Base-by-base conservation (phyloP, 2,797 vertebrate genomes). In the Loris lydekkerianus region DNA sequence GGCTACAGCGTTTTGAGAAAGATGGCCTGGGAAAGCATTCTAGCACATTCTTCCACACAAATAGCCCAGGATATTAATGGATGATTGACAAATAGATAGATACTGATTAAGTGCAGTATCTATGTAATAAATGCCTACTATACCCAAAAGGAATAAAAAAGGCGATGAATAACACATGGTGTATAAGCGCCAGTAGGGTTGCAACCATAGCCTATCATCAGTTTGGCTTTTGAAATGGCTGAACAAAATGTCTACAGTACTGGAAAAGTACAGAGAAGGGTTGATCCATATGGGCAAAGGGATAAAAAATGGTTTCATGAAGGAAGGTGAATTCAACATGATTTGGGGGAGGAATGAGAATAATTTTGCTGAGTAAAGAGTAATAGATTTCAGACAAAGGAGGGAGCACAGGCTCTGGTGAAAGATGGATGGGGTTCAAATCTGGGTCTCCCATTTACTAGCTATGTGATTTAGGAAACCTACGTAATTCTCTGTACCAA, bases 171-270 rank as follows among this genome's bases (percentile, higher is more conserved):
- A 72, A 72, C 75, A 56, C 0, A 0, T 1, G 5, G 10, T 40
- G 17, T 9, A 7, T 27, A 43, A 86, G 6, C 56, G 53, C n/a
- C 6, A n/a, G 7, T 21, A 34, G 5, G 63, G 8, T 9, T 40
- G 69, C 80, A 83, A 61, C 13, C 34, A 34, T 17, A 49, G 43
- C 31, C 58, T 91, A 5, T 53, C 43, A 17, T 84, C 18, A 34
- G 7, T 43, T 85, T 93, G 76, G 10, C 77, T 80, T 95, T 88
- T 89, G 60, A 25, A 92, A 87, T 77, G 29, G 61, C 27, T 78
- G 29, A 86, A 20, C 53, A n/a, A 76, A 21, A 17, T 7, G 31
- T 61, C 37, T 43, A 17, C 14, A 80, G 76, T 86, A 46, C 49
- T 58, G 11, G 61, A 34, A 73, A 7, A 34, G 34, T 43, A 13